These are phyloP conservation scores for Chrysocyon brachyurus DNA, from an alignment of 2,797 vertebrate genomes.

Conservation along the genomic window DNA sequence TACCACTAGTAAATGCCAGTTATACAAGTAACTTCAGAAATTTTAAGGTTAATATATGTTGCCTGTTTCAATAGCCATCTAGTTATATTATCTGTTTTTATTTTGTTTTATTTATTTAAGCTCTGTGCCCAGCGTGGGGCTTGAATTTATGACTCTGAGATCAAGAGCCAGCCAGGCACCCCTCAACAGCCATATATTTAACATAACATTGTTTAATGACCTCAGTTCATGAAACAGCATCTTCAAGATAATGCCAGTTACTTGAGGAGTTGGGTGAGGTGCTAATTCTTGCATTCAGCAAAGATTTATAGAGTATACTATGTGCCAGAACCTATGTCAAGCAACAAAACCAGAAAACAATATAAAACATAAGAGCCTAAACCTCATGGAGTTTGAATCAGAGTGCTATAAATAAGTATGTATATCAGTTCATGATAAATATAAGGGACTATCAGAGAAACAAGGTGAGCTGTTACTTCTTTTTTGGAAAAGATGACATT, in stretches of 20 bases:
- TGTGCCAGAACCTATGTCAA: not conserved
- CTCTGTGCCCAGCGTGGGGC: not conserved
- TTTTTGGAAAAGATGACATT: constrained; percentile 6
- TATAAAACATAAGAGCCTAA: not conserved
- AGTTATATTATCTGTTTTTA: not conserved
- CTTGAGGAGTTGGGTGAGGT: not conserved
- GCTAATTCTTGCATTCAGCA: constrained; percentile 3
- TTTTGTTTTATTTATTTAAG: not conserved
- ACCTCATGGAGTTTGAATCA: not conserved
- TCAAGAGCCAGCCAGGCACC: not conserved
- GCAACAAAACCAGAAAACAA: not conserved
- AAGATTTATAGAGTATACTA: not conserved
- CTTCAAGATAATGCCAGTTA: not conserved
- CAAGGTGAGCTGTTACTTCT: not conserved
- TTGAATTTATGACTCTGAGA: not conserved
- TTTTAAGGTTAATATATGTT: constrained; percentile 2
- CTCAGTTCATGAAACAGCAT: constrained; percentile 23
- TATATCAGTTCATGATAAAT: not conserved
- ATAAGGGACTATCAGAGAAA: not conserved
- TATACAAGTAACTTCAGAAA: constrained; percentile 13
- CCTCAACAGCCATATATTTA: not conserved
- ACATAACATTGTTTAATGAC: not conserved
- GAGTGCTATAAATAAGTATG: not conserved
- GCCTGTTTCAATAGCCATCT: not conserved
- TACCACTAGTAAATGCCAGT: not conserved